A percentile compares a stretch with the other conserved stretches of the same genome.
Evolutionary conservation across 2,797 vertebrate genomes (phyloP).

Genomic region (Halcyon leucocephala): DNA sequence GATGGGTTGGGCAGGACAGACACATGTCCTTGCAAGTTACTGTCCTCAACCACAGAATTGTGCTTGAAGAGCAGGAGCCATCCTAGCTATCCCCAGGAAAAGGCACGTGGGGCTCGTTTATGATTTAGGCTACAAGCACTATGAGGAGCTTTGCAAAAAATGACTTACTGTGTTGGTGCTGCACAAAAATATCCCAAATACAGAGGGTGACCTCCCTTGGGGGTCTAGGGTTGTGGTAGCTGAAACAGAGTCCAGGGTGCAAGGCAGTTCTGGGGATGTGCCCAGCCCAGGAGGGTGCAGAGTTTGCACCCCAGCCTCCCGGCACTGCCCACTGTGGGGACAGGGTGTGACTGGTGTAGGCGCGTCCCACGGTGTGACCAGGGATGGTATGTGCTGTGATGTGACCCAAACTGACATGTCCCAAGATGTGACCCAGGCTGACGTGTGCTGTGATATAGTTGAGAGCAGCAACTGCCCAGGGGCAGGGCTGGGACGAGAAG

Average conservation of each 20-base stretch:
- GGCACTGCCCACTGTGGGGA: rapidly evolving
- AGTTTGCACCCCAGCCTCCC: rapidly evolving
- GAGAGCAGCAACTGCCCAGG: background rate
- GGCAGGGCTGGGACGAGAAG: background rate
- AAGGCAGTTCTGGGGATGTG: rapidly evolving
- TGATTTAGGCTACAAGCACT: background rate
- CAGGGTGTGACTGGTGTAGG: background rate
- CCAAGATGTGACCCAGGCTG: background rate
- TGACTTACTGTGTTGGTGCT: rapidly evolving
- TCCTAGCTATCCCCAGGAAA: background rate
- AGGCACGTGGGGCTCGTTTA: rapidly evolving
- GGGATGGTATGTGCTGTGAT: background rate
- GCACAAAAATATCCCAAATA: background rate
- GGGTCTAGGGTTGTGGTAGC: rapidly evolving
- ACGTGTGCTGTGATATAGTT: rapidly evolving
- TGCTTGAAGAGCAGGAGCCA: background rate
- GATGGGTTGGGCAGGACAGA: background rate
- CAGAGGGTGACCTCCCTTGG: rapidly evolving
- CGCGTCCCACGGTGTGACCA: rapidly evolving
- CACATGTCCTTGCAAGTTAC: rapidly evolving
- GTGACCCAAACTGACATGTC: rapidly evolving
- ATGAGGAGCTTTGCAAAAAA: background rate
- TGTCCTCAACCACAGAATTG: background rate
- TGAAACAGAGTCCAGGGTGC: rapidly evolving
- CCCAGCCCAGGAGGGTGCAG: background rate